Evolutionary conservation across 2,888 invertebrate genomes (phyloP).

Genomic region (Pseudeuparius sepicola): DNA sequence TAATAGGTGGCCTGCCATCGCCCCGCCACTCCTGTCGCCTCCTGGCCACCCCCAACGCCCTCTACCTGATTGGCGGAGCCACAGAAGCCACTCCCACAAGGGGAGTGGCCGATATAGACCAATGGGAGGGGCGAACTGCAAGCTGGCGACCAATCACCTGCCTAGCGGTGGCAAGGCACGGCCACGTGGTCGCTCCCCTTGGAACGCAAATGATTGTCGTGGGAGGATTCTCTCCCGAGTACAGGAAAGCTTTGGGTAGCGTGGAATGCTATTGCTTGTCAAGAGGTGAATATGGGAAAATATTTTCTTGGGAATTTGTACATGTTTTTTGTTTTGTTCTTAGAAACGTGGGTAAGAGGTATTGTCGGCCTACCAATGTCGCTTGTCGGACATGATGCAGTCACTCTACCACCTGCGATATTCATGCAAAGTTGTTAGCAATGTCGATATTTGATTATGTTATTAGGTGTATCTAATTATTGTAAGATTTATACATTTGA

Average conservation of each 20-base stretch:
- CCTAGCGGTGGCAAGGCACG: conserved; percentile 56
- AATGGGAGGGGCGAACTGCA: conserved; percentile 47
- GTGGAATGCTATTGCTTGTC: conserved; percentile 58
- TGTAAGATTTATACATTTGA: too few species aligned
- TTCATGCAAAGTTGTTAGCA: too few species aligned
- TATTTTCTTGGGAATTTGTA: background rate
- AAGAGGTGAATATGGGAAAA: conserved; percentile 34
- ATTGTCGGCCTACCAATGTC: conserved; percentile 52
- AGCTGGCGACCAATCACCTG: conserved; percentile 50
- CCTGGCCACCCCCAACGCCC: conserved; percentile 46
- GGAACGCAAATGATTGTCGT: conserved; percentile 55
- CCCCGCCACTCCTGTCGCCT: conserved; percentile 45
- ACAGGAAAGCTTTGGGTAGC: conserved; percentile 53
- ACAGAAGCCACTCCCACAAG: conserved; percentile 46
- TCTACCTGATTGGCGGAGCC: conserved; percentile 60
- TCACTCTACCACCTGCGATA: conserved; percentile 40
- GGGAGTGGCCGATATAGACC: conserved; percentile 51
- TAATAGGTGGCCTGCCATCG: conserved; percentile 42
- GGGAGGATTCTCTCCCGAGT: conserved; percentile 55
- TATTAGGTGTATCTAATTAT: too few species aligned
- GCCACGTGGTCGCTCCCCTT: conserved; percentile 53
- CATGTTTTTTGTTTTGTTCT: conserved; percentile 16
- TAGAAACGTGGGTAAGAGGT: conserved; percentile 49
- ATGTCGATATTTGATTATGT: too few species aligned
- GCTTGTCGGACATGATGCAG: conserved; percentile 48